Base-by-base conservation (phyloP, 2,113 vertebrate species). In the Terrapene triunguis region DNA sequence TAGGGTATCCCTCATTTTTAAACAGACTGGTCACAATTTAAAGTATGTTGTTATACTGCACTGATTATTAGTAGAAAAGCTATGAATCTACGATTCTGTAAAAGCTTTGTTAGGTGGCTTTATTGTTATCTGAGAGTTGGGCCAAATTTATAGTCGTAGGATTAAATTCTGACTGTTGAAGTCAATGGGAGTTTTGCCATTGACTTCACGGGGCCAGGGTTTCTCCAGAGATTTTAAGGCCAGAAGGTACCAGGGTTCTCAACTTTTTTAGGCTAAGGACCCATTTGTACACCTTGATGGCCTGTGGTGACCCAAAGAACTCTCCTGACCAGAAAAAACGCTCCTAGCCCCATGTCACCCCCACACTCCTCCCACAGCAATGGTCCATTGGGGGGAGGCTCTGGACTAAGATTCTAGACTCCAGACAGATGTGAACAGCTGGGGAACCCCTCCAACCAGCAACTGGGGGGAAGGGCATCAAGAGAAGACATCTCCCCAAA, bases 41-140 rank as follows among this genome's bases (percentile, higher is more conserved):
- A 90, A 38, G 16, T 0, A 0, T n/a, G 35, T 62, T 62, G 14
- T 5, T 19, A 25, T 10, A 9, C 1, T 50, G 17, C 0, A 2
- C 82, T 78, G 87, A 17, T 93, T 22, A 65, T 8, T 89, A 55
- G 69, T 2, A 38, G 5, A 35, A 79, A 88, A 81, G 2, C 2
- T 81, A n/a, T 57, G 19, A 91, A 3, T n/a, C 8, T 51, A 55
- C 29, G 3, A 6, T 83, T 95, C 65, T 84, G 13, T 38, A 25
- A 5, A 89, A 84, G 2, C 27, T 84, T 79, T 80, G 19, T 44
- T 6, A 8, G 2, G 3, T 72, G 79, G 54, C 22, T 85, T 85
- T 92, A 90, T 25, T 57, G 5, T 7, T 84, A 62, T 87, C 84
- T 90, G 51, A 69, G 10, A 22, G 35, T 0, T 32, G 53, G 32